phyloP scores from a whole-genome alignment of 2,797 vertebrate species.

The Xerus rutilus region DNA sequence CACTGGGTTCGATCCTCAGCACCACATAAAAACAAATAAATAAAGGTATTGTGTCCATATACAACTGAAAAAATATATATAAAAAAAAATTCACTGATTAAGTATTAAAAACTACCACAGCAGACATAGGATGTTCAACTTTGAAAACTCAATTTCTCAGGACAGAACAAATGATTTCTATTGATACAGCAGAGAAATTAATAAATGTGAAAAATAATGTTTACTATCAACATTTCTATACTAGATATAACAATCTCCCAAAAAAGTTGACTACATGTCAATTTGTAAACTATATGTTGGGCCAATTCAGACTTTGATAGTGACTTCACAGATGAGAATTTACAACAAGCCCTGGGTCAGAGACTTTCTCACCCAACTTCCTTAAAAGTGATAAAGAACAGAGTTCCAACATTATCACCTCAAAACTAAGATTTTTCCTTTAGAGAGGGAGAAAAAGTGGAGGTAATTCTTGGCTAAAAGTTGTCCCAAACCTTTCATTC shows the following conservation, averaged over 20 bases:
- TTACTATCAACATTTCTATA: neutral
- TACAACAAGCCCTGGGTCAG: neutral
- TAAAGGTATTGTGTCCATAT: too few relatives aligned
- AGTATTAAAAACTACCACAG: constrained; percentile 43
- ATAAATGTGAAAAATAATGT: constrained; percentile 11
- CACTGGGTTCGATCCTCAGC: too few relatives aligned
- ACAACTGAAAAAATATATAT: too few relatives aligned
- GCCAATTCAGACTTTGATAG: neutral
- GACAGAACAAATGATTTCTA: constrained; percentile 34
- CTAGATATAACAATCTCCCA: neutral
- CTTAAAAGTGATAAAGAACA: neutral
- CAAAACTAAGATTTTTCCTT: constrained; percentile 61
- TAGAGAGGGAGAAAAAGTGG: constrained; percentile 40
- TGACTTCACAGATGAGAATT: constrained; percentile 1
- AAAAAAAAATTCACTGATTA: constrained; percentile 5
- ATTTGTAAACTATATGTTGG: constrained; percentile 19
- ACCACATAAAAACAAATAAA: too few relatives aligned
- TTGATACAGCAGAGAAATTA: neutral
- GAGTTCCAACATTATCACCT: neutral
- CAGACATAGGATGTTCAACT: constrained; percentile 57
- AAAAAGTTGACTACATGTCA: neutral
- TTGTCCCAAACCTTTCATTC: constrained; percentile 28
- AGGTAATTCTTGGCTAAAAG: constrained; percentile 40
- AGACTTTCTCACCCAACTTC: constrained; percentile 9
- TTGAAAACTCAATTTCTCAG: constrained; percentile 29